Percentiles rank a stretch among this genome's conserved stretches.
These are phyloP conservation scores for Propithecus perrieri DNA, from an alignment of 2,797 vertebrate species.

Conservation along the genomic window DNA sequence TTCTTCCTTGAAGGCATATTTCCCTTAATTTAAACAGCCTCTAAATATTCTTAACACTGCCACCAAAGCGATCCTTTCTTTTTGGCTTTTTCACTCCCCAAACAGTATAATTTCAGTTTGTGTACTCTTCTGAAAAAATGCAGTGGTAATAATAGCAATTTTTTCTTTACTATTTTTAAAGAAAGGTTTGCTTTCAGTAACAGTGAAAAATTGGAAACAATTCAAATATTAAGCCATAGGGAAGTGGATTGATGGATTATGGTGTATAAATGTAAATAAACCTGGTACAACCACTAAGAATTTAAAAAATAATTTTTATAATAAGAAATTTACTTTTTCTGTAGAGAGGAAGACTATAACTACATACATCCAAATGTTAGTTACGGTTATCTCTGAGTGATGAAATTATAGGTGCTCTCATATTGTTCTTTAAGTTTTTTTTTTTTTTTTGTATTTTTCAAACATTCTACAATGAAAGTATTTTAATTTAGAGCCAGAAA, in stretches of 20 bases:
- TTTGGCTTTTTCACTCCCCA: not conserved
- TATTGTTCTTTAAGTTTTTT: not conserved
- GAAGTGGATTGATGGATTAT: not conserved
- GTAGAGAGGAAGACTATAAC: not conserved
- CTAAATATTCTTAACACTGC: not conserved
- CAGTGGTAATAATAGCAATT: not conserved
- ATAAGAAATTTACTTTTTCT: not conserved
- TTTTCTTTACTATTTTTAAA: not conserved
- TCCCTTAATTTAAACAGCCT: not conserved
- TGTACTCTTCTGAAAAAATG: not conserved
- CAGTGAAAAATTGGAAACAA: not conserved
- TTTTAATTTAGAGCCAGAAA: constrained; percentile 33
- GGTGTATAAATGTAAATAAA: not conserved
- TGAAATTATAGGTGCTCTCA: not conserved
- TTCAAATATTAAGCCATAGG: not conserved
- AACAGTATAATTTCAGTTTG: not conserved
- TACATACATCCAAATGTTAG: not conserved
- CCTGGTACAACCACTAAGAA: not conserved
- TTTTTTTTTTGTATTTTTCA: not conserved
- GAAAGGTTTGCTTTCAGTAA: not conserved
- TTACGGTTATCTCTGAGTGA: not conserved
- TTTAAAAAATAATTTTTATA: not conserved
- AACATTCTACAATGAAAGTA: constrained; percentile 21
- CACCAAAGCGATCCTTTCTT: not conserved
- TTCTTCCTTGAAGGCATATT: not conserved